Base-by-base conservation (phyloP, 2,888 invertebrate genomes). In the Drosophila birchii region DNA sequence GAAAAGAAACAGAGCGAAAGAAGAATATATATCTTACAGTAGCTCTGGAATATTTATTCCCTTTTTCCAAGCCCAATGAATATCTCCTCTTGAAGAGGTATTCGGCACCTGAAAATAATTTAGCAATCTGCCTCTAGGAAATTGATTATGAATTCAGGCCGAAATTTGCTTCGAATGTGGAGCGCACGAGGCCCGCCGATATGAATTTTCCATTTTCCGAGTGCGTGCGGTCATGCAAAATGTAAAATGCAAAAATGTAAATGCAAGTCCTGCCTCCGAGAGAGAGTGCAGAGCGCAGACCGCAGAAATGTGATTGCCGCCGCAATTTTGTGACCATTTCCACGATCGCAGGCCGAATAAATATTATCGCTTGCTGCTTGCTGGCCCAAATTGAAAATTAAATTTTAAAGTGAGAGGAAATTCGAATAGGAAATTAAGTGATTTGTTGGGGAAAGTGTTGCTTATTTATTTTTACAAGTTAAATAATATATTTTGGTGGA, bases 251-350 rank as follows among this genome's bases (percentile, higher is more conserved):
- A 41, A 39, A 45, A 45, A 45, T 45, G 45, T 45, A 45, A 45
- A 45, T 64, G 45, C 34, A 62, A 39, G 11, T 20, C 3, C 47
- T 32, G 29, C 47, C 49, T 44, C 7, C 44, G 20, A 43, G 11
- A 12, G 11, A 12, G 44, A 44, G 6, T 29, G 29, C 45, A n/a
- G 26, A 51, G 32, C 20, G 4, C 18, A 9, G 57, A 39, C 44
- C 34, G 32, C 59, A 41, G 18, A 71, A 69, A 84, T 78, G 66
- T 74, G 77, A 85, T 79, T 76, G 74, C 68, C 53, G 54, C 74
- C 53, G 54, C 74, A 69, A 36, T 80, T 84, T 34, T 39, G 47
- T 49, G 34, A 41, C 47, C 63, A 34, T 63, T 34, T 8, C 63
- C 47, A 34, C 32, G 23, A 26, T 49, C 32, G n/a, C 1, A 12